phyloP scores from a whole-genome alignment of 2,888 invertebrate species.

The Parasteatoda lunata region DNA sequence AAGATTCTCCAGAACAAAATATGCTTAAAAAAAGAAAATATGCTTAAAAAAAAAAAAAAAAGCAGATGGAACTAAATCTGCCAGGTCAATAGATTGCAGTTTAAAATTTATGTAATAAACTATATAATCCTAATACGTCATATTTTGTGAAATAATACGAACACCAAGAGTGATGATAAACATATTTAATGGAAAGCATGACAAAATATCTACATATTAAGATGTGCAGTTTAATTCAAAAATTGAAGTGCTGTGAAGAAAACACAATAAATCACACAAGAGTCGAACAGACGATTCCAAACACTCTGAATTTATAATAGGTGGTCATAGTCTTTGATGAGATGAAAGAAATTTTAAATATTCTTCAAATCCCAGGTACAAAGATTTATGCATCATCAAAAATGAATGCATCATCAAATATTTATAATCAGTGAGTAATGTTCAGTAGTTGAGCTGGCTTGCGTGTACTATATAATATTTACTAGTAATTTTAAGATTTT shows the following conservation, averaged over 20 bases:
- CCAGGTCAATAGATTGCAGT: not conserved
- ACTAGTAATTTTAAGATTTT: not conserved
- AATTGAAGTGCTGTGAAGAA: conserved; percentile 7
- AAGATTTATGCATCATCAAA: not conserved
- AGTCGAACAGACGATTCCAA: not conserved
- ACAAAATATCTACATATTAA: conserved; percentile 47
- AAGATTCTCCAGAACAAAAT: too few species aligned
- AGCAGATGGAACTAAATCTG: too few species aligned
- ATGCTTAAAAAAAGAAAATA: too few species aligned
- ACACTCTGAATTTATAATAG: conserved; percentile 5
- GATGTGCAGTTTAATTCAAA: conserved; percentile 39
- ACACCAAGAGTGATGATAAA: not conserved
- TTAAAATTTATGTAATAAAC: not conserved
- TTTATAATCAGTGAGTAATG: conserved; percentile 19
- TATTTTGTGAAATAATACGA: not conserved
- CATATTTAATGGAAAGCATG: conserved; percentile 25
- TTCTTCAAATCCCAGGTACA: conserved; percentile 6
- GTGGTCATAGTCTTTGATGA: not conserved
- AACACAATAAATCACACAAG: conserved; percentile 8
- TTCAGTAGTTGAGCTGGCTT: conserved; percentile 53
- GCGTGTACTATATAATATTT: not conserved
- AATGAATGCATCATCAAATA: conserved; percentile 2
- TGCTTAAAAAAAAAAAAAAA: too few species aligned
- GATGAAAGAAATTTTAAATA: conserved; percentile 12
- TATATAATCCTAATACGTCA: not conserved